A percentile compares a stretch with the other conserved stretches of the same genome.
These are phyloP conservation scores for Drosophila sproati DNA, from an alignment of 1,140 invertebrate genomes.

Conservation along the genomic window DNA sequence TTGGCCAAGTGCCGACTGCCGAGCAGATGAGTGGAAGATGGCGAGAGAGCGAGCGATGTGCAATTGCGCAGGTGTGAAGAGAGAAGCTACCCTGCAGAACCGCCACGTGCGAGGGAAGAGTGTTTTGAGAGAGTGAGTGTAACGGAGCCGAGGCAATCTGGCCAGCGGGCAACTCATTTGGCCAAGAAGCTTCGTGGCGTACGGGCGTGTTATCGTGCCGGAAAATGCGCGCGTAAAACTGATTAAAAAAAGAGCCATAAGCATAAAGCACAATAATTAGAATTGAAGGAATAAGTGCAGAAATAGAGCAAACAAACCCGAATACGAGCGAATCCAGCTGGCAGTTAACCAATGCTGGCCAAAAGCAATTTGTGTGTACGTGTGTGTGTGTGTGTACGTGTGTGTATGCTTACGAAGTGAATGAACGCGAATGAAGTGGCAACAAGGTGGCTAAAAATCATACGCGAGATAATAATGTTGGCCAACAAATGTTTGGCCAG, in stretches of 20 bases:
- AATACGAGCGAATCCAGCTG: conserved; percentile 24
- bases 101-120: conserved; percentile 50
- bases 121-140: not conserved
- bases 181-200: conserved; percentile 79
- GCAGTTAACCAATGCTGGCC: conserved; percentile 26
- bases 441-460: conserved; percentile 14
- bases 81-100: conserved; percentile 20
- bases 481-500: conserved; percentile 26
- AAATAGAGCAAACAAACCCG: conserved; percentile 46
- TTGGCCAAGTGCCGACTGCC: conserved; percentile 29
- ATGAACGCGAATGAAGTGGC: conserved; percentile 2
- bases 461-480: conserved; percentile 15
- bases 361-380: conserved; percentile 23
- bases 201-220: conserved; percentile 69
- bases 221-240: conserved; percentile 79
- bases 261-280: conserved; percentile 32
- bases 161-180: conserved; percentile 78
- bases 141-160: conserved; percentile 49
- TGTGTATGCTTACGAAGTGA: conserved; percentile 39
- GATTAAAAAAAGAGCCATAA: conserved; percentile 47
- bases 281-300: conserved; percentile 16
- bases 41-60: conserved; percentile 14
- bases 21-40: not conserved
- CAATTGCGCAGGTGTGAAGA: conserved; percentile 46
- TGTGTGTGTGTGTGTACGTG: conserved; percentile 8